Evolutionary conservation across 2,113 vertebrate genomes (phyloP).

Genomic region (Heteronetta atricapilla): DNA sequence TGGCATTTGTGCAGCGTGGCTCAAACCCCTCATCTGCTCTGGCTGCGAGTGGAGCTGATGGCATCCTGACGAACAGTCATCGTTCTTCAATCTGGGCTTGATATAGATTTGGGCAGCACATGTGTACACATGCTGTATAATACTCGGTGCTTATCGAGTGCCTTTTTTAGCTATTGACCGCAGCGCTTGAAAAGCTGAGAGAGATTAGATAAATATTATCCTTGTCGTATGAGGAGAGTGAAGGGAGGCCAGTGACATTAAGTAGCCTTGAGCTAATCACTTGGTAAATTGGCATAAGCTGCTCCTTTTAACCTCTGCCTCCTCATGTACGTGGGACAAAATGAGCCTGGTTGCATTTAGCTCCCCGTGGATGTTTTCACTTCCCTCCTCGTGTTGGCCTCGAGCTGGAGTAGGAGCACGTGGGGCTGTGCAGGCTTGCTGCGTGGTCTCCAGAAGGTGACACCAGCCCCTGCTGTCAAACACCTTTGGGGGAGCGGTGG

Average conservation of each 20-base stretch:
- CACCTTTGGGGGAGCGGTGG: not conserved
- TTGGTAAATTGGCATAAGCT: slow-evolving; percentile 12
- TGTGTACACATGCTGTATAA: not conserved
- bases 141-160: not conserved
- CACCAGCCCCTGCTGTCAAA: not conserved
- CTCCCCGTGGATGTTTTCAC: not conserved
- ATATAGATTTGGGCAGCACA: not conserved
- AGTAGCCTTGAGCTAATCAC: slow-evolving; percentile 17
- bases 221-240: not conserved
- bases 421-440: not conserved
- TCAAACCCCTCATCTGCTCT: not conserved
- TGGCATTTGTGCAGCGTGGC: not conserved
- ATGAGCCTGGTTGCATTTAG: not conserved
- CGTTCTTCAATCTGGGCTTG: not conserved
- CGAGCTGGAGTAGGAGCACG: not conserved
- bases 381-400: not conserved
- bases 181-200: not conserved
- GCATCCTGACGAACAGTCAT: not conserved
- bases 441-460: not conserved
- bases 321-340: not conserved
- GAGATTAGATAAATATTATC: slow-evolving; percentile 21
- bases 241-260: slow-evolving; percentile 2
- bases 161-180: not conserved
- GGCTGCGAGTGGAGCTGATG: not conserved
- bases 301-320: not conserved